Percentiles rank a stretch among this genome's conserved stretches.
phyloP scores from a whole-genome alignment of 2,113 vertebrate species.

The Chlamydotis undulata region DNA sequence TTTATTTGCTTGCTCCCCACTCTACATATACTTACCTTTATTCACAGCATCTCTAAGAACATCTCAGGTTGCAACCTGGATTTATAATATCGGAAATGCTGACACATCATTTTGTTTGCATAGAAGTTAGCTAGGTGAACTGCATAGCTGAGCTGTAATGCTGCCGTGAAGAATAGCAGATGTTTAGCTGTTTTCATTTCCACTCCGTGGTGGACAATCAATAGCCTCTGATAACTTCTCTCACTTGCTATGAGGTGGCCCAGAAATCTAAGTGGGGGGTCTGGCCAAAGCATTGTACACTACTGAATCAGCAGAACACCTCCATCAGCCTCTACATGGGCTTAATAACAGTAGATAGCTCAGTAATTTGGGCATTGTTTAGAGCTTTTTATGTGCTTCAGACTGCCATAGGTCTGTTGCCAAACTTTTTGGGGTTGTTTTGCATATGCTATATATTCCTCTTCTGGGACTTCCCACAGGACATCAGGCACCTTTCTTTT shows the following conservation, averaged over 20 bases:
- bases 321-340: not conserved
- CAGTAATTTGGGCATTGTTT: not conserved
- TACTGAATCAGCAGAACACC: not conserved
- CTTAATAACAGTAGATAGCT: not conserved
- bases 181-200: conserved; percentile 53
- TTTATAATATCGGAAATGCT: not conserved
- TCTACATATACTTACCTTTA: not conserved
- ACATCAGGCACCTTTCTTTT: conserved; percentile 12
- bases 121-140: not conserved
- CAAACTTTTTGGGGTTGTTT: not conserved
- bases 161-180: conserved; percentile 55
- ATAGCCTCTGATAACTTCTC: conserved; percentile 18
- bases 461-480: conserved; percentile 4
- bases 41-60: conserved; percentile 19
- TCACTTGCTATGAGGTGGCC: conserved; percentile 22
- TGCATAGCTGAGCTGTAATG: not conserved
- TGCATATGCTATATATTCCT: not conserved
- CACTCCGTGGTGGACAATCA: conserved; percentile 20
- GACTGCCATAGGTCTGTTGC: not conserved
- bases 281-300: not conserved
- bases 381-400: not conserved
- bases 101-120: not conserved
- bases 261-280: conserved; percentile 53
- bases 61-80: conserved; percentile 30
- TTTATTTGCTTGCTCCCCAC: not conserved